phyloP scores from a whole-genome alignment of 1,140 invertebrate genomes.

The Saccostrea echinata region DNA sequence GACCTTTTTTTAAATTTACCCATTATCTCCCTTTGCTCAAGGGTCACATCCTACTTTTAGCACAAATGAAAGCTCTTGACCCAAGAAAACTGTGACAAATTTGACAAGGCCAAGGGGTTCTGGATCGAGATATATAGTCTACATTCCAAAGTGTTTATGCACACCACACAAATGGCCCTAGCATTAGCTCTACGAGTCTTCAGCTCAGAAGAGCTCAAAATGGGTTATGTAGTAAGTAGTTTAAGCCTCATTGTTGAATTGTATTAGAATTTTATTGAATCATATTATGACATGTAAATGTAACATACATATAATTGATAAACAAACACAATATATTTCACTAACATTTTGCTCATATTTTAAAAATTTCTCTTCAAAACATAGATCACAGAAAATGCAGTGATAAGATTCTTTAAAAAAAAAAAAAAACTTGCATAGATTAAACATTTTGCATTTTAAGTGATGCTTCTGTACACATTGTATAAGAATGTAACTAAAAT shows the following conservation, averaged over 20 bases:
- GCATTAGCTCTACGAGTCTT: no score
- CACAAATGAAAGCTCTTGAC: no score
- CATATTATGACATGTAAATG: constrained; percentile 19
- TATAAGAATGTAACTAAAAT: neutral
- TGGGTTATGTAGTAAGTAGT: no score
- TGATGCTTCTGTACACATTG: neutral
- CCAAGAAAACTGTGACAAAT: no score
- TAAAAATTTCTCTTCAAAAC: neutral
- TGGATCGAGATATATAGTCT: no score
- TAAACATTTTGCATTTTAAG: neutral
- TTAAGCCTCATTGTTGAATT: neutral
- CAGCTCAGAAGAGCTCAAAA: no score
- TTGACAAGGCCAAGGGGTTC: no score
- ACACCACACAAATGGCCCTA: no score
- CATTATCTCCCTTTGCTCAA: no score
- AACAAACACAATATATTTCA: constrained; percentile 12
- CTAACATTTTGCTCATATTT: constrained; percentile 17
- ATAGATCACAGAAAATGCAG: constrained; percentile 12
- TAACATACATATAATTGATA: constrained; percentile 6
- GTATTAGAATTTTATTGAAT: constrained; percentile 38
- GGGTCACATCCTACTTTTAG: no score
- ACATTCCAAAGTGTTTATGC: no score
- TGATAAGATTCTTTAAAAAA: neutral
- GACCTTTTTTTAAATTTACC: no score
- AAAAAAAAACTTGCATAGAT: constrained; percentile 25